phyloP scores from a whole-genome alignment of 2,888 invertebrate genomes.

The Drosophila nr. perissopoda region DNA sequence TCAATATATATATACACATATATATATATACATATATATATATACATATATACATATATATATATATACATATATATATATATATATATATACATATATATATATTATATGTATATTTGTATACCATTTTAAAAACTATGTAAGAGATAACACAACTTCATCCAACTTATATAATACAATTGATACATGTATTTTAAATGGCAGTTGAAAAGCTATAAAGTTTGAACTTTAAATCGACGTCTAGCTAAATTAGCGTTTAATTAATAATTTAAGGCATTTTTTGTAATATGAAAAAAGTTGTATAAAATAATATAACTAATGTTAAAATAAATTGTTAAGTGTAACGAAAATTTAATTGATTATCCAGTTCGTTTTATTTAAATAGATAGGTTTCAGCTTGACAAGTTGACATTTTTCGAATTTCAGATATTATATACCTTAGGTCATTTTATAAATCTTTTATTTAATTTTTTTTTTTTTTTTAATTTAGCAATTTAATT shows the following conservation, averaged over 20 bases:
- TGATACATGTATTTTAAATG: slow-evolving; percentile 50
- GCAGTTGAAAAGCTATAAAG: slow-evolving; percentile 48
- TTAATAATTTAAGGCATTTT: slow-evolving; percentile 65
- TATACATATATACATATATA: slow-evolving; percentile 4
- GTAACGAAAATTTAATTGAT: slow-evolving; percentile 41
- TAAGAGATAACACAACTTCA: slow-evolving; percentile 31
- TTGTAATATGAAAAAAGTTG: slow-evolving; percentile 70
- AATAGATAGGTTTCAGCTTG: background rate
- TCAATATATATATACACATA: slow-evolving; percentile 6
- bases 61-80: slow-evolving; percentile 12
- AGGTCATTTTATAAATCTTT: background rate
- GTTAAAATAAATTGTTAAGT: slow-evolving; percentile 81
- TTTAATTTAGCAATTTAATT: no score
- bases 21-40: slow-evolving; percentile 11
- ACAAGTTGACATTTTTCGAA: background rate
- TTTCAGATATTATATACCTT: background rate
- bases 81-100: slow-evolving; percentile 11
- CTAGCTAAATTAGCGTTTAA: slow-evolving; percentile 74
- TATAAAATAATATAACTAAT: slow-evolving; percentile 70
- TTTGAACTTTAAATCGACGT: slow-evolving; percentile 48
- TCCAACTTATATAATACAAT: slow-evolving; percentile 26
- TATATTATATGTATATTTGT: slow-evolving; percentile 16
- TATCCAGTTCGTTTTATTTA: slow-evolving; percentile 6
- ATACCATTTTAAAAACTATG: slow-evolving; percentile 26
- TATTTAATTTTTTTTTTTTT: no score